Base-by-base conservation (phyloP, 2,113 vertebrate genomes). In the Dermatemys mawii region DNA sequence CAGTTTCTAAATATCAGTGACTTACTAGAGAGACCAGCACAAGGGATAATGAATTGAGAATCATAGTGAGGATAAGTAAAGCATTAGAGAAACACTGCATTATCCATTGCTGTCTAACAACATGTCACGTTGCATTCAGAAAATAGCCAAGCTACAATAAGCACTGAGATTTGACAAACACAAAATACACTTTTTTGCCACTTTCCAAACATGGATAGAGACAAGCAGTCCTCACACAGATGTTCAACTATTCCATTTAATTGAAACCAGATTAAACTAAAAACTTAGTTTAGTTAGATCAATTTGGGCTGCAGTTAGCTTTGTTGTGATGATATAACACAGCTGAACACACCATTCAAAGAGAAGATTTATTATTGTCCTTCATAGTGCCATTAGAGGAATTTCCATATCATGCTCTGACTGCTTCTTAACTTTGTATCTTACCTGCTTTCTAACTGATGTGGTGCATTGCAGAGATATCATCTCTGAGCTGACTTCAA, bases 1-100 rank as follows among this genome's bases (percentile, higher is more conserved):
- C 48, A n/a, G 32, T 89, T 92, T 95, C 63, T 94, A 93, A 94
- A 96, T 95, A 83, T 90, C 76, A 92, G 51, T 27, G 14, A 91
- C 49, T 86, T 87, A 44, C 11, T 82, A 60, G 4, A 2, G 53
- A 91, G 46, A 6, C 60, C 44, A 51, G 48, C 87, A 83, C 29
- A 53, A 26, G 78, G 29, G 35, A 76, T 85, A 51, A 35, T 81
- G 4, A 78, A 84, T 90, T 93, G 88, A 41, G 48, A 89, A 29
- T 38, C 27, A 11, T 91, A 89, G 84, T 41, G 51, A 76, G 49
- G 57, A 5, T 38, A 35, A 11, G 1, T 41, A 85, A 89, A 86
- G 4, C 24, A 46, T 44, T 22, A 79, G 6, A 94, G 41, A 85
- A 97, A 89, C 41, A 26, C 41, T 27, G 19, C 75, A 75, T 85